These are phyloP conservation scores for Cyrtonyx montezumae DNA, from an alignment of 2,113 vertebrate genomes.

Conservation along the genomic window DNA sequence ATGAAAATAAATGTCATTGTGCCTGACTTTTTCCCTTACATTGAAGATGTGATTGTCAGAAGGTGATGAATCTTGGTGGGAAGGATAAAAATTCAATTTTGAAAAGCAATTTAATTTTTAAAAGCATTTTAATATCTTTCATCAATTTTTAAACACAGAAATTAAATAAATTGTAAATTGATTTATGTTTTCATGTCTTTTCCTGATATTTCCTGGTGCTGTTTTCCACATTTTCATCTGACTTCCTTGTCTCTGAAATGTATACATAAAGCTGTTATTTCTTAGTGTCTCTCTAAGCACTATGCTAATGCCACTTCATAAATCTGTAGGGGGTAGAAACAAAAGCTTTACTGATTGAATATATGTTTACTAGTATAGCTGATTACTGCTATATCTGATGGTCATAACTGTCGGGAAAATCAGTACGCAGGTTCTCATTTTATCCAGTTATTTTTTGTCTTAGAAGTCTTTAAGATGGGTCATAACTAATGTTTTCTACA, in stretches of 20 bases:
- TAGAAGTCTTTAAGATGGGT: neutral
- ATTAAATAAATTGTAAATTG: neutral
- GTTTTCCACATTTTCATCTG: neutral
- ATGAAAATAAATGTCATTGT: neutral
- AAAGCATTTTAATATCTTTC: neutral
- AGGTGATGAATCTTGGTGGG: neutral
- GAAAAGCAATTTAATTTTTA: neutral
- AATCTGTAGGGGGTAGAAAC: neutral
- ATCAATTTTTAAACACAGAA: neutral
- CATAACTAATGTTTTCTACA: slow-evolving; percentile 44
- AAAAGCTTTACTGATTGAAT: neutral
- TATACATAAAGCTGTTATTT: neutral
- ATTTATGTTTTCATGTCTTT: neutral
- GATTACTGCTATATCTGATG: neutral
- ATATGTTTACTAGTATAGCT: neutral
- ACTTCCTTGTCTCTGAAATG: neutral
- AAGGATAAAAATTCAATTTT: neutral
- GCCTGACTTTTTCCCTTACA: neutral
- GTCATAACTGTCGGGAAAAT: neutral
- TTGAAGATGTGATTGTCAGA: neutral
- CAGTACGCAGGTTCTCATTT: neutral
- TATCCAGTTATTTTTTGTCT: neutral
- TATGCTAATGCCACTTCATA: neutral
- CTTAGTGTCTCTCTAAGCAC: neutral
- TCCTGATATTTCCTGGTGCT: neutral